Percentiles rank a stretch among this genome's conserved stretches.
Conservation (phyloP, 2,888 invertebrate genomes). For the Phortica magna region DNA sequence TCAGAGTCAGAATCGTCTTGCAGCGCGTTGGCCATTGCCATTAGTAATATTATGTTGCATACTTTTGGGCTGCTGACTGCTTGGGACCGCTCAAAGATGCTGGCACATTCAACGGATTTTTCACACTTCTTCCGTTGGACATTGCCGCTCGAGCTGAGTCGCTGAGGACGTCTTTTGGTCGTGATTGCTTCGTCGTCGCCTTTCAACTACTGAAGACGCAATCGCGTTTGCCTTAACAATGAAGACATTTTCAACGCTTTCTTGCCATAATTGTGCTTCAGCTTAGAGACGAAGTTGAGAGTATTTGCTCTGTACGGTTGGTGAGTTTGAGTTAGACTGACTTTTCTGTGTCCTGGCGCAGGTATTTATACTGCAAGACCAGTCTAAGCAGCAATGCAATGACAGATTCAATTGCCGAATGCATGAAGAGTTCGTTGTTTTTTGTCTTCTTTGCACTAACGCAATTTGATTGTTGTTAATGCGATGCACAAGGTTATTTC, state of each 20-base stretch:
- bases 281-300: background rate
- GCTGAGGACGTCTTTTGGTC: background rate
- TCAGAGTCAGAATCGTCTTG: background rate
- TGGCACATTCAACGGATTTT: conserved; percentile 11
- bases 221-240: conserved; percentile 10
- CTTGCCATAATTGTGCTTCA: conserved; percentile 5
- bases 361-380: conserved; percentile 26
- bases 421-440: background rate
- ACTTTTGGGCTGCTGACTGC: conserved; percentile 15
- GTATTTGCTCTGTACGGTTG: conserved; percentile 1
- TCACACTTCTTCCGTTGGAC: background rate
- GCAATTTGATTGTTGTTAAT: background rate
- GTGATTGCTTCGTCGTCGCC: background rate
- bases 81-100: background rate
- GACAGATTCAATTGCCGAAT: background rate
- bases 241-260: conserved; percentile 17
- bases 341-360: conserved; percentile 1
- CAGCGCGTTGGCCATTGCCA: background rate
- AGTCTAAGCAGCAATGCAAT: background rate
- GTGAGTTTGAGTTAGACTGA: conserved; percentile 34
- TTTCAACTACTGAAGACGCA: background rate
- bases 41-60: conserved; percentile 1
- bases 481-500: background rate
- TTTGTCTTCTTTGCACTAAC: background rate
- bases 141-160: background rate